These are phyloP conservation scores for Andrena camellia DNA, from an alignment of 2,888 invertebrate species.

Conservation along the genomic window DNA sequence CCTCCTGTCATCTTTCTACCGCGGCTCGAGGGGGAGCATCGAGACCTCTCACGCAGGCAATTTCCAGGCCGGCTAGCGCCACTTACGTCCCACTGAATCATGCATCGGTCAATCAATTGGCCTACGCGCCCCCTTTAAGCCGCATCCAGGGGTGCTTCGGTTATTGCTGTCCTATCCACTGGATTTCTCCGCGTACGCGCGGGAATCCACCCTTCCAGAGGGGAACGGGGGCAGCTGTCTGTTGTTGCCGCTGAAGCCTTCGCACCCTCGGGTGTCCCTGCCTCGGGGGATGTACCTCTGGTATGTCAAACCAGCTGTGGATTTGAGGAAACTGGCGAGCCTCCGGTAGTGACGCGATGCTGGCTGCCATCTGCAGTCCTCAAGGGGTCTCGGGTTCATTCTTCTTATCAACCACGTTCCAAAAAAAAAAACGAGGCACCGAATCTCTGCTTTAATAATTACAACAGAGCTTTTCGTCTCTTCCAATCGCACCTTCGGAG, in stretches of 20 bases:
- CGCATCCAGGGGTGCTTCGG: slow-evolving; percentile 19
- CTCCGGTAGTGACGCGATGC: too few species aligned
- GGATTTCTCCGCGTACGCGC: slow-evolving; percentile 10
- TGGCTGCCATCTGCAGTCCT: too few species aligned
- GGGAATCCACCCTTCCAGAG: not conserved
- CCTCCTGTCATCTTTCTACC: slow-evolving; percentile 64
- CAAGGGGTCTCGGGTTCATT: too few species aligned
- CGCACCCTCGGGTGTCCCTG: not conserved
- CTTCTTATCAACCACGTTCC: too few species aligned
- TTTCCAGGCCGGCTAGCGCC: slow-evolving; percentile 51
- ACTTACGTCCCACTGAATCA: slow-evolving; percentile 73
- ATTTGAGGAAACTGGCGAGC: too few species aligned
- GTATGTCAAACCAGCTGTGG: too few species aligned
- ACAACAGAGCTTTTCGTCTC: not conserved
- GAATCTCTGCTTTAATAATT: not conserved
- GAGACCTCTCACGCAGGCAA: slow-evolving; percentile 43
- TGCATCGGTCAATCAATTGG: slow-evolving; percentile 76
- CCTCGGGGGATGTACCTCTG: too few species aligned
- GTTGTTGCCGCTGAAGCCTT: not conserved
- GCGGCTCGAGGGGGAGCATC: slow-evolving; percentile 14
- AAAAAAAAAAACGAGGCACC: not conserved
- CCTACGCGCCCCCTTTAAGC: slow-evolving; percentile 6
- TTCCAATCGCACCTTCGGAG: not conserved
- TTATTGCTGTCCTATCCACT: slow-evolving; percentile 26
- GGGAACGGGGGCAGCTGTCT: not conserved